Evolutionary conservation across 1,140 invertebrate genomes (phyloP), one percentile per base, ranked within the genome.

Genomic region (Nephotettix cincticeps): DNA sequence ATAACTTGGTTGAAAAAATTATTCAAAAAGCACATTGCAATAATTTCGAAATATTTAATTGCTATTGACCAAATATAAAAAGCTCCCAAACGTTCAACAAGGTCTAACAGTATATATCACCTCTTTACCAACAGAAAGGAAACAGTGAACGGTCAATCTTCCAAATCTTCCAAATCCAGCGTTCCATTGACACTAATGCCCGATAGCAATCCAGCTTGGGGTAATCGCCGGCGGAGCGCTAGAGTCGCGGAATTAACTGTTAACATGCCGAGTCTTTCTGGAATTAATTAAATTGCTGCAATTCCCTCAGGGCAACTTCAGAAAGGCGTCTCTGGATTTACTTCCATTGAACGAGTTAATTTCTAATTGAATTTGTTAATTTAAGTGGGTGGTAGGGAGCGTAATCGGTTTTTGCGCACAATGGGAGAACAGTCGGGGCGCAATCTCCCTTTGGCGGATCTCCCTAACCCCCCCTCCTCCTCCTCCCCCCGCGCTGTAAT

Each of bases 291-390:
- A 61, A 58, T 61, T 56, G 58, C 68, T 61, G 47, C 54, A 70
- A 36, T 70, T 36, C 68, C 68, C 51, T 29, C 32, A 21, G 64
- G 64, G 30, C 14, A 27, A 27, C 32, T 67, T 67, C 64, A 67
- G 40, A 67, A 67, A 67, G 64, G 64, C 32, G 64, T n/a, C 23
- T 67, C 32, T 45, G 64, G 64, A 67, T 67, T 67, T 43, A 43
- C 64, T 58, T 47, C 66, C 67, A 72, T 68, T 72, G 71, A 72
- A 72, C 66, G 70, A 74, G 73, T 72, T 74, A 70, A 74, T 72
- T 72, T 74, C 68, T 72, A 74, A 72, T 74, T 72, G 70, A 74
- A 74, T 72, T 74, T 74, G 70, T 74, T 72, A 74, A 74, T 74
- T 74, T 74, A 71, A 71, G 69, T 74, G 58, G 73, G 45, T 30